These are phyloP conservation scores for Poicephalus meyeri DNA, from an alignment of 2,113 vertebrate species.

Conservation along the genomic window DNA sequence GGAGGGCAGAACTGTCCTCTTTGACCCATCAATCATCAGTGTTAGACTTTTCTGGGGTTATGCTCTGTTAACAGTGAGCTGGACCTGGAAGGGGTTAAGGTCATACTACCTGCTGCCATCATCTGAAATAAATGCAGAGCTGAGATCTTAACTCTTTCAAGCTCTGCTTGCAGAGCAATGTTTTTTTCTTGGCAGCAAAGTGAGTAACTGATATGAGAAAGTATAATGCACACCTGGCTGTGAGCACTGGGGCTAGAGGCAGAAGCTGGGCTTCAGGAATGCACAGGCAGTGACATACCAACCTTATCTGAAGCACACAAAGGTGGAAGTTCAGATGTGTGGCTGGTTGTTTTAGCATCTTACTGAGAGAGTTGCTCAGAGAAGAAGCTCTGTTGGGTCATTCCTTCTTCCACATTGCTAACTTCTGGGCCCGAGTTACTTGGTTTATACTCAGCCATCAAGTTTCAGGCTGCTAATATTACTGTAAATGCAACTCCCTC, in stretches of 20 bases:
- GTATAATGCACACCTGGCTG: not conserved
- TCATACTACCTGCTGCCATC: not conserved
- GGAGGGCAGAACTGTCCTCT: not conserved
- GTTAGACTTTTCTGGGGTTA: not conserved
- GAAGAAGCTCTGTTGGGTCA: not conserved
- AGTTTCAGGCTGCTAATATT: not conserved
- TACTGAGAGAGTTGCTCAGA: not conserved
- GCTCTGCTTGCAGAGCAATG: not conserved
- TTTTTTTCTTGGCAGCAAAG: not conserved
- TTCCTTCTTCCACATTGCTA: not conserved
- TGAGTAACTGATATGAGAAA: not conserved
- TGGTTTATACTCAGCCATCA: not conserved
- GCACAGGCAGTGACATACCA: not conserved
- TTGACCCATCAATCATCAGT: not conserved
- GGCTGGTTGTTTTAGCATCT: not conserved
- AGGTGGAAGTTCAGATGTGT: not conserved
- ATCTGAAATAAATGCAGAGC: not conserved
- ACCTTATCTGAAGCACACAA: not conserved
- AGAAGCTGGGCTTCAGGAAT: not conserved
- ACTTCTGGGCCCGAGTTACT: not conserved
- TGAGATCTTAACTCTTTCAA: not conserved
- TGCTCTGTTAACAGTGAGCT: not conserved
- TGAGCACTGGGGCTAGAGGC: not conserved
- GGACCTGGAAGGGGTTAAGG: not conserved
- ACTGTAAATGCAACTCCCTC: not conserved